Evolutionary conservation across 1,140 invertebrate genomes (phyloP), one percentile per base, ranked within the genome.

Genomic region (Cryptotermes secundus): DNA sequence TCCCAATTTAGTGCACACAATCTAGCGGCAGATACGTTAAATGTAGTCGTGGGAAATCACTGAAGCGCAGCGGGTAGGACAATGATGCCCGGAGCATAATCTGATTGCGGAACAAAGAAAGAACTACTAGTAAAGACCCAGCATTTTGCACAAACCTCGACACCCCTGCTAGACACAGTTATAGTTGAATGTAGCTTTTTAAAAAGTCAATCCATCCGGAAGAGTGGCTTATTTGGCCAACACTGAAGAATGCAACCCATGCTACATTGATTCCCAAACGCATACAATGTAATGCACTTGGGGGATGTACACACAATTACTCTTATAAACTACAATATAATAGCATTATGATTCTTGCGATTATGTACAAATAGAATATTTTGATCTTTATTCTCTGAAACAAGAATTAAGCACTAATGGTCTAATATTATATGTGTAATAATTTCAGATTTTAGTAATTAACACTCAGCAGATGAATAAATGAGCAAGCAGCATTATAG

Each of bases 91-190:
- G 31, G 59, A 26, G 59, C n/a, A n/a, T 72, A 72, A 72, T 72
- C 59, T 72, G 59, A 72, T 72, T 72, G 26, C n/a, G 4, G 59
- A n/a, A 72, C 59, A 72, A 72, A 72, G 59, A 72, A 31, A 31
- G 59, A 72, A 72, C 4, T 31, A 72, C 7, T 31, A 31, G 59
- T 10, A 72, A 31, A 72, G 59, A 72, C 59, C 59, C 59, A 31
- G 31, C 59, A 31, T 72, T 72, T 72, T 72, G n/a, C 59, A 16
- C n/a, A 72, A 72, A 72, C 59, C 59, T 72, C 59, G 59, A 72
- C 59, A 72, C 59, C 59, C 59, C 59, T 72, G n/a, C 14, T 72
- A 72, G n/a, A 72, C 26, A 72, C 59, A 31, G 59, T 72, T 72
- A 31, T 14, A 7, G n/a, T 6, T 10, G 59, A 72, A n/a, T 72